Evolutionary conservation across 2,888 invertebrate species (phyloP), one percentile per base, ranked within the genome.

Genomic region (Dinocampus coccinellae): DNA sequence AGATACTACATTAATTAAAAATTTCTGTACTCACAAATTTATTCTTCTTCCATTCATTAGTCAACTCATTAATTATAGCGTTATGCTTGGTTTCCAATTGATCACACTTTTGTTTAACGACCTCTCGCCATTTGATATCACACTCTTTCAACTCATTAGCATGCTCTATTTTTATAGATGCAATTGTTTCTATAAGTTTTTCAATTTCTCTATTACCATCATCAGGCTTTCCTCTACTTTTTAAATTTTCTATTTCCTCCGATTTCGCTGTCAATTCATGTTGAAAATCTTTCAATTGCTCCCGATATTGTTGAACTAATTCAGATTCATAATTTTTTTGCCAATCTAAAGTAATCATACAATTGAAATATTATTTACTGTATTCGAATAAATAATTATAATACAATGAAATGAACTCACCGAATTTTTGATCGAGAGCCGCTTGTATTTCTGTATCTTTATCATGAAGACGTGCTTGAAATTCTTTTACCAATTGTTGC

Each of bases 31-130:
- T 77, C 73, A 88, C 88, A 81, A 83, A 85, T 77, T 87, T 80
- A 78, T 88, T 87, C 55, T 82, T 83, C 63, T 82, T 82, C 88
- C 88, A 88, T 74, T 88, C 88, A 57, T 81, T 85, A 53, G 82
- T 87, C 64, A 87, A 79, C 76, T 83, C 85, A 64, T 77, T 81
- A 39, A 86, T 74, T 69, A 85, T 84, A 33, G 84, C 80, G 29
- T 82, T 82, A 34, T 86, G 84, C 70, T 84, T 84, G 3, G 74
- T 76, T 72, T 84, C 82, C 11, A 86, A 64, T 11, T 82, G 82
- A 16, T 79, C 80, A 13, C 76, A 80, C 75, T 80, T 85, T 29
- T 84, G 82, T 34, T 84, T 81, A 7, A 85, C 13, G 47, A 81
- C 68, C 0, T 69, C 70, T 75, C 85, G 83, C 88, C 87, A 87